Conservation (phyloP, 1,140 invertebrate genomes). For the Marisa cornuarietis region DNA sequence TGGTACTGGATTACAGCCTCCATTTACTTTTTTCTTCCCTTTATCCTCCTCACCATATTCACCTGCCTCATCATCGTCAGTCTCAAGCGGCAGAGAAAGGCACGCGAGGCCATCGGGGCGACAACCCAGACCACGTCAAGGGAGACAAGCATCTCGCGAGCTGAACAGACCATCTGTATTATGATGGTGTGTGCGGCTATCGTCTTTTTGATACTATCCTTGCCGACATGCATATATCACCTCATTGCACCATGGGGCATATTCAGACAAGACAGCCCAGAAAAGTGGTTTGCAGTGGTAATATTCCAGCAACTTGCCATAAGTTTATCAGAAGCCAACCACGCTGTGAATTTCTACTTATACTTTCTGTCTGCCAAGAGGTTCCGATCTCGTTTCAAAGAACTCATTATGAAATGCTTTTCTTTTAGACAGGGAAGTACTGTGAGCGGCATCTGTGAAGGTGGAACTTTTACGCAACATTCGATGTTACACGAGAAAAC, state of each 20-base stretch:
- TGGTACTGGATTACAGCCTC: no score
- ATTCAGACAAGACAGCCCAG: not conserved
- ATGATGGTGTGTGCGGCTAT: slow-evolving; percentile 31
- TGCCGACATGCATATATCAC: slow-evolving; percentile 18
- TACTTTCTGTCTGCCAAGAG: slow-evolving; percentile 26
- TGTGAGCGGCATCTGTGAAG: no score
- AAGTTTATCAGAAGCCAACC: slow-evolving; percentile 15
- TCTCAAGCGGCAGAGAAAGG: not conserved
- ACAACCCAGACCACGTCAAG: not conserved
- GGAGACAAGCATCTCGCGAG: not conserved
- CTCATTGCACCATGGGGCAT: not conserved
- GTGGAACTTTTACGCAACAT: no score
- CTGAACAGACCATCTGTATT: slow-evolving; percentile 19
- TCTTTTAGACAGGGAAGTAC: not conserved
- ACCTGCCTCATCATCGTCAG: not conserved
- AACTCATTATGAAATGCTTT: not conserved
- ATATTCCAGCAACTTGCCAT: not conserved
- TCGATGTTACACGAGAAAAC: no score
- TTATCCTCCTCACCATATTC: not conserved
- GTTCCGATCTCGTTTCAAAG: slow-evolving; percentile 19
- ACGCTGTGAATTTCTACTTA: slow-evolving; percentile 34
- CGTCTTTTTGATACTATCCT: slow-evolving; percentile 25
- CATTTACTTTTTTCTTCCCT: not conserved
- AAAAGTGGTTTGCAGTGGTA: slow-evolving; percentile 2
- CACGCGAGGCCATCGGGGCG: not conserved